Evolutionary conservation across 2,797 vertebrate genomes (phyloP).

Genomic region (Betta splendens): DNA sequence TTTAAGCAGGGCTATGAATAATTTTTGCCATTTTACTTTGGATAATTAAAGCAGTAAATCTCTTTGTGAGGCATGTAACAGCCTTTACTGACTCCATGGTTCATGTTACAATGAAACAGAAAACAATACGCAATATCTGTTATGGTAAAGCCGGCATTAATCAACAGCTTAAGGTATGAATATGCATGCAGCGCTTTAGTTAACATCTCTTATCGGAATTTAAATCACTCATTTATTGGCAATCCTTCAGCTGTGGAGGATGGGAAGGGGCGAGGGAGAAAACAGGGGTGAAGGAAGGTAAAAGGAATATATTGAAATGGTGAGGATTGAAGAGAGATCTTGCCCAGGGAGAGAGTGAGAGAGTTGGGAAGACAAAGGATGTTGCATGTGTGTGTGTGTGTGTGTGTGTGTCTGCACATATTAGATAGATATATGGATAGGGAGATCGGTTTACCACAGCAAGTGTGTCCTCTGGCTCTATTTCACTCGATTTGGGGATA

Average conservation of each 20-base stretch:
- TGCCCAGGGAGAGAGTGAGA: constrained; percentile 63
- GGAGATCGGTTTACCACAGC: constrained; percentile 73
- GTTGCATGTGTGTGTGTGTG: constrained; percentile 37
- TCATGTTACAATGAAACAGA: constrained; percentile 70
- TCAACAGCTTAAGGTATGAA: constrained; percentile 77
- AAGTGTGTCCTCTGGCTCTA: constrained; percentile 78
- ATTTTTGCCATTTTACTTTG: constrained; percentile 81
- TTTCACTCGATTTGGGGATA: constrained; percentile 78
- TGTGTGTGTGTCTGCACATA: constrained; percentile 22
- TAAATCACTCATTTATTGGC: constrained; percentile 81
- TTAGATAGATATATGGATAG: constrained; percentile 65
- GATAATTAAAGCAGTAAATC: constrained; percentile 85
- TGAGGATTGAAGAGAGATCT: constrained; percentile 62
- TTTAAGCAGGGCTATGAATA: constrained; percentile 83
- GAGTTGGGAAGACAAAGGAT: constrained; percentile 72
- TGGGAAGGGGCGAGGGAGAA: constrained; percentile 43
- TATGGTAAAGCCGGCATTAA: constrained; percentile 71
- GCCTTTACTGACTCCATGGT: constrained; percentile 68
- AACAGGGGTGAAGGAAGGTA: constrained; percentile 48
- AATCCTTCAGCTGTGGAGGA: constrained; percentile 72
- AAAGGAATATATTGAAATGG: constrained; percentile 68
- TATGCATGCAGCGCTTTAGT: constrained; percentile 77
- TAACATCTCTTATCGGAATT: constrained; percentile 81
- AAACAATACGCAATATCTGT: constrained; percentile 74
- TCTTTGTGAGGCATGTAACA: constrained; percentile 72